Conservation (phyloP, 2,113 vertebrate genomes). For the Ctenomys sociabilis region DNA sequence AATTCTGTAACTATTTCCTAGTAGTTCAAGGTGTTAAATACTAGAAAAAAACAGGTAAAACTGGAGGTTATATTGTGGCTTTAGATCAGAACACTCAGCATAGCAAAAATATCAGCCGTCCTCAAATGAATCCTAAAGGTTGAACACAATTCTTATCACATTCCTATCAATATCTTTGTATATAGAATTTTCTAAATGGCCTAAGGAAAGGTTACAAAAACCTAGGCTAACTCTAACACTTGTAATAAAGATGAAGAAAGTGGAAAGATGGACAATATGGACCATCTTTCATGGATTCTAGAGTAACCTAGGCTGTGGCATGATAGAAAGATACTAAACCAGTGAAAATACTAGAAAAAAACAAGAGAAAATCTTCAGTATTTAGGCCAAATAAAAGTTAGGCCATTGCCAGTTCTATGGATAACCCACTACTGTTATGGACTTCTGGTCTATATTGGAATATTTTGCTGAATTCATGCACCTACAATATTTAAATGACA, state of each 20-base stretch:
- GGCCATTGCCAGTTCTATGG: too few species aligned
- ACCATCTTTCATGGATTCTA: too few species aligned
- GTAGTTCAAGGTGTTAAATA: neutral
- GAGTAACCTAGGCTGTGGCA: neutral
- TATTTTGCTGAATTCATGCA: too few species aligned
- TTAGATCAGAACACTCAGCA: neutral
- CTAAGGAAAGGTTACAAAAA: neutral
- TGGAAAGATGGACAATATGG: neutral
- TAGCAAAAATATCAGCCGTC: neutral
- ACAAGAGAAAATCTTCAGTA: neutral
- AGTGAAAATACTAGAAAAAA: neutral
- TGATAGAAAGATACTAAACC: neutral
- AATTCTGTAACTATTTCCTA: neutral
- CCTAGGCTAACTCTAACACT: neutral
- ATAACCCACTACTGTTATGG: too few species aligned
- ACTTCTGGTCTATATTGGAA: too few species aligned
- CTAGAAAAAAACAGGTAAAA: neutral
- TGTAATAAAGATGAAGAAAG: neutral
- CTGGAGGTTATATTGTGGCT: neutral
- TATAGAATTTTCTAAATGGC: neutral
- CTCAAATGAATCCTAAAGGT: neutral
- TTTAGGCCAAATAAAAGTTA: neutral
- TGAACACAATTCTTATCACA: neutral
- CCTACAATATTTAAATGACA: too few species aligned
- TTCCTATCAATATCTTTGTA: neutral